Evolutionary conservation across 2,888 invertebrate genomes (phyloP).

Genomic region (Epirrita christyi): DNA sequence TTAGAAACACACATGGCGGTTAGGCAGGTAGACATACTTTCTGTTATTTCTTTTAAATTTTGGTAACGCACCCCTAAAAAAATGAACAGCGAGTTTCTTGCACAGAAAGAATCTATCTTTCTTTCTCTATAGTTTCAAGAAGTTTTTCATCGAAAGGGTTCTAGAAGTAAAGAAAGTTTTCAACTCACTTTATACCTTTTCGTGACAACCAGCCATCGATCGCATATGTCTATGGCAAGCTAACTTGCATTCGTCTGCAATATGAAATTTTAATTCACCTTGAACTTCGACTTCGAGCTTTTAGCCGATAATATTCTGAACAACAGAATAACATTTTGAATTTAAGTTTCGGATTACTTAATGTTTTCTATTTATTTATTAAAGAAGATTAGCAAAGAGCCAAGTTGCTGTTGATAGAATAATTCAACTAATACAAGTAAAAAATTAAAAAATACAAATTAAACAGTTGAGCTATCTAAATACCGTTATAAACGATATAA

Average conservation of each 20-base stretch:
- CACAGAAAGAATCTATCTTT: too few species aligned
- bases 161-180: constrained; percentile 33
- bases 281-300: constrained; percentile 39
- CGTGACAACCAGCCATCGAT: constrained; percentile 43
- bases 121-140: not conserved
- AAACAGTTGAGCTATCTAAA: too few species aligned
- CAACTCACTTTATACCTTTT: constrained; percentile 39
- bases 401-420: too few species aligned
- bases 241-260: constrained; percentile 32
- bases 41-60: too few species aligned
- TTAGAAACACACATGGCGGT: too few species aligned
- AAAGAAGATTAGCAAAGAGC: too few species aligned
- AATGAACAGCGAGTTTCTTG: too few species aligned
- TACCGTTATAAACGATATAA: too few species aligned
- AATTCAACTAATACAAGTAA: too few species aligned
- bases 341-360: constrained; percentile 1
- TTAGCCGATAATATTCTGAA: constrained; percentile 17
- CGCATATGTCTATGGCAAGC: constrained; percentile 25
- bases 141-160: not conserved
- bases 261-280: constrained; percentile 40
- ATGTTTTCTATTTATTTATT: not conserved
- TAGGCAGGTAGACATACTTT: too few species aligned
- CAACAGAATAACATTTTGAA: constrained; percentile 6
- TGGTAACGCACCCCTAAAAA: too few species aligned
- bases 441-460: too few species aligned